Percentiles rank a stretch among this genome's conserved stretches.
Conservation (phyloP, 2,888 invertebrate species). For the Hofmannophila pseudospretella region DNA sequence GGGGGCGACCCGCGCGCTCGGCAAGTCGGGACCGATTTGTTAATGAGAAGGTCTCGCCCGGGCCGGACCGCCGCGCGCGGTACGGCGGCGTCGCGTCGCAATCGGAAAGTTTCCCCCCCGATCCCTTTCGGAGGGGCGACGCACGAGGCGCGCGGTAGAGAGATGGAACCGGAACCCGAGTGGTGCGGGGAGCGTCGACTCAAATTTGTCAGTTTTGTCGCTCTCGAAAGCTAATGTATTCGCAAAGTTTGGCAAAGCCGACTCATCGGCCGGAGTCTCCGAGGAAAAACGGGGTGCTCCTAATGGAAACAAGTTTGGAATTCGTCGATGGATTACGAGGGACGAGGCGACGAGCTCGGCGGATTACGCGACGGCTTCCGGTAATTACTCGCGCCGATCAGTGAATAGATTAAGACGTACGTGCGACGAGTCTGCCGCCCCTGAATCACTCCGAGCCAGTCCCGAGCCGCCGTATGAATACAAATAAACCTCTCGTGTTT, state of each 20-base stretch:
- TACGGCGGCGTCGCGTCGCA: slow-evolving; percentile 24
- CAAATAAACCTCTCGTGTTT: slow-evolving; percentile 7
- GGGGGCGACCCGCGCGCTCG: slow-evolving; percentile 19
- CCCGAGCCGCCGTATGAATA: not conserved
- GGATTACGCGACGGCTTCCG: slow-evolving; percentile 24
- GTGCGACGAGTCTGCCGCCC: slow-evolving; percentile 23
- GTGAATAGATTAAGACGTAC: slow-evolving; percentile 32
- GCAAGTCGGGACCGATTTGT: slow-evolving; percentile 18
- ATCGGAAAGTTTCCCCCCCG: slow-evolving; percentile 1
- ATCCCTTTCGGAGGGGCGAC: slow-evolving; percentile 16
- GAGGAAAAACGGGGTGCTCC: slow-evolving; percentile 49
- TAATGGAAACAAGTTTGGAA: slow-evolving; percentile 61
- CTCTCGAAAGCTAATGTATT: slow-evolving; percentile 64
- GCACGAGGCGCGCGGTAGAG: slow-evolving; percentile 14
- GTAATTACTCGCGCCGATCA: slow-evolving; percentile 36
- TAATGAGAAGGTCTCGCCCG: slow-evolving; percentile 20
- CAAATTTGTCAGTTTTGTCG: slow-evolving; percentile 62
- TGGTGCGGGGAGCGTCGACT: slow-evolving; percentile 35
- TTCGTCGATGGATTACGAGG: slow-evolving; percentile 45
- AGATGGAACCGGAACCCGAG: slow-evolving; percentile 10
- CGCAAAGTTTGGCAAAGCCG: slow-evolving; percentile 62
- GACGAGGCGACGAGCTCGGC: slow-evolving; percentile 11
- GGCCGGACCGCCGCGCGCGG: slow-evolving; percentile 6
- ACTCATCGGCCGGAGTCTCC: slow-evolving; percentile 44
- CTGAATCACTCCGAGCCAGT: slow-evolving; percentile 6